These are phyloP conservation scores for Sesamia inferens DNA, from an alignment of 2,888 invertebrate species.

Conservation along the genomic window DNA sequence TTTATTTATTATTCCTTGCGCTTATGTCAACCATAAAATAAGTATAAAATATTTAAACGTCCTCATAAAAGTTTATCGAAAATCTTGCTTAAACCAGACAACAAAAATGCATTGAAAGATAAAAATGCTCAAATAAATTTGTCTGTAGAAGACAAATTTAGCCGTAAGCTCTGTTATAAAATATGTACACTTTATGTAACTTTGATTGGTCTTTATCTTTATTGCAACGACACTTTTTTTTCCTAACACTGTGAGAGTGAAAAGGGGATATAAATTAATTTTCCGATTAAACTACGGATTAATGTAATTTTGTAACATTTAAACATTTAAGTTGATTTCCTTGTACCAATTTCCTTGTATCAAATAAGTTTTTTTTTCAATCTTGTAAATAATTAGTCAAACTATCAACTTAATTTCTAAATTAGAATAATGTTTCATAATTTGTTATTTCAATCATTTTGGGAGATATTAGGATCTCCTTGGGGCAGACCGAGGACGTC, in stretches of 20 bases:
- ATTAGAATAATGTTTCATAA: background rate
- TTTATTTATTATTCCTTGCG: background rate
- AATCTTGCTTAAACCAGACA: background rate
- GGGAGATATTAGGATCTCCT: too few species aligned
- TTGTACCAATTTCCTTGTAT: background rate
- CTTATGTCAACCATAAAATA: constrained; percentile 3
- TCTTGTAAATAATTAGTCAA: background rate
- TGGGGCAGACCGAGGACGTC: too few species aligned
- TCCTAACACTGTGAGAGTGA: constrained; percentile 17
- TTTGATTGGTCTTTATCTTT: constrained; percentile 36
- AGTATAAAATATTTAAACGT: constrained; percentile 15
- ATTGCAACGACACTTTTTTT: constrained; percentile 12
- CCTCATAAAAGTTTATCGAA: constrained; percentile 13
- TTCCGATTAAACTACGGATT: constrained; percentile 63
- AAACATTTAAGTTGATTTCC: background rate
- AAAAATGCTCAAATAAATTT: background rate
- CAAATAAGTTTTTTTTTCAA: background rate
- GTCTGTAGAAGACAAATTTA: background rate
- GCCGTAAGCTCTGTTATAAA: background rate
- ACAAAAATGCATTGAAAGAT: background rate
- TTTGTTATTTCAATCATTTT: background rate
- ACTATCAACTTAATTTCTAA: background rate
- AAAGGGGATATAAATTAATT: constrained; percentile 57
- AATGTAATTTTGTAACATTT: constrained; percentile 45
- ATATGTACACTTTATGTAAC: constrained; percentile 19